Evolutionary conservation across 2,113 vertebrate species (phyloP).

Genomic region (Notechis scutatus): DNA sequence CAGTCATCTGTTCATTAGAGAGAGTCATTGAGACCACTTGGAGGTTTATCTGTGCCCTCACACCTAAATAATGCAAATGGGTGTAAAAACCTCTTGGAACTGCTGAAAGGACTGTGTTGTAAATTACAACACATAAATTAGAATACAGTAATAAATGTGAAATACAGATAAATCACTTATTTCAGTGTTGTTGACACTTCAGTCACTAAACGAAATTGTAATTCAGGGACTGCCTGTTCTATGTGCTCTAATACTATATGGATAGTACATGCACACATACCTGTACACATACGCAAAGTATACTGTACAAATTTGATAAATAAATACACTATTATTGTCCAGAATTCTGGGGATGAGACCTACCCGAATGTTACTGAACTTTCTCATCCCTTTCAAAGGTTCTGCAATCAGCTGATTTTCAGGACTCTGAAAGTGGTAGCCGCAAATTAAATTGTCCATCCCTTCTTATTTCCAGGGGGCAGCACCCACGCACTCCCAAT

Average conservation of each 20-base stretch:
- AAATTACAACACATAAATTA: neutral
- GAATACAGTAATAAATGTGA: neutral
- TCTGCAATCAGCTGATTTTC: neutral
- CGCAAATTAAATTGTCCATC: neutral
- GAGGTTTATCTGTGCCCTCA: neutral
- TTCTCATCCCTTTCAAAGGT: neutral
- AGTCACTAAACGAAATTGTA: neutral
- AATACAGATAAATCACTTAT: neutral
- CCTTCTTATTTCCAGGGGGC: neutral
- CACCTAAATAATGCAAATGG: neutral
- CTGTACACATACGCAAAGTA: neutral
- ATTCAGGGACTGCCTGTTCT: neutral
- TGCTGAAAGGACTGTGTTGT: neutral
- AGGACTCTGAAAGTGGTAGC: neutral
- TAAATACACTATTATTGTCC: neutral
- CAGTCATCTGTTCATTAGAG: neutral
- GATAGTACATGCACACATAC: neutral
- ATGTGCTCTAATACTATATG: neutral
- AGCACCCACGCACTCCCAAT: neutral
- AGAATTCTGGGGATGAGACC: neutral
- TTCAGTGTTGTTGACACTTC: neutral
- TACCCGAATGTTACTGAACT: neutral
- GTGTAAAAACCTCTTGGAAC: neutral
- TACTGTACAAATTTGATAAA: neutral
- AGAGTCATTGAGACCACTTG: neutral